A percentile compares a stretch with the other conserved stretches of the same genome.
Evolutionary conservation across 2,888 invertebrate species (phyloP).

Genomic region (Tubulanus polymorphus): DNA sequence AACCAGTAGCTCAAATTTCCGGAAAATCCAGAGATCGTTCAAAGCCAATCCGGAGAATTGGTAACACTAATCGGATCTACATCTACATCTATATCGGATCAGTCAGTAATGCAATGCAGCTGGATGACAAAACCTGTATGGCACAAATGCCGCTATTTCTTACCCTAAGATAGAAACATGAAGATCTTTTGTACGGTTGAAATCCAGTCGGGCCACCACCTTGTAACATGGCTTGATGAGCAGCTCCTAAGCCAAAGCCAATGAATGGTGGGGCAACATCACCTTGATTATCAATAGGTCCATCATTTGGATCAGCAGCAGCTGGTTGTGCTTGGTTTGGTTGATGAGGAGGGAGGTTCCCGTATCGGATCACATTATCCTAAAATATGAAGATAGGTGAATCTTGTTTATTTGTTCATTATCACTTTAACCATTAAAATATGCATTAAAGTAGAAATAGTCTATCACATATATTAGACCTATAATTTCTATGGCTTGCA

Average conservation of each 20-base stretch:
- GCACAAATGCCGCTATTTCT: constrained; percentile 6
- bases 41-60: too few relatives aligned
- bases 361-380: constrained; percentile 32
- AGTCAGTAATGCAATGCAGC: background rate
- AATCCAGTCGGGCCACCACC: constrained; percentile 73
- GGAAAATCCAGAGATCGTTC: too few relatives aligned
- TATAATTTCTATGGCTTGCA: too few relatives aligned
- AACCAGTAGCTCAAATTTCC: too few relatives aligned
- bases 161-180: constrained; percentile 67
- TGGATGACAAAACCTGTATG: too few relatives aligned
- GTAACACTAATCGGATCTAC: constrained; percentile 1
- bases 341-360: constrained; percentile 20
- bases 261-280: constrained; percentile 11
- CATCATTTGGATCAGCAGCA: constrained; percentile 16
- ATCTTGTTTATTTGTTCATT: too few relatives aligned
- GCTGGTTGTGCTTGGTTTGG: constrained; percentile 11
- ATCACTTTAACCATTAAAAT: too few relatives aligned
- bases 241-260: constrained; percentile 71
- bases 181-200: constrained; percentile 84
- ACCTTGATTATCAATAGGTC: constrained; percentile 5
- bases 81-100: background rate
- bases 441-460: too few relatives aligned
- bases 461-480: too few relatives aligned
- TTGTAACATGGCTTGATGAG: constrained; percentile 83
- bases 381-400: constrained; percentile 19